Evolutionary conservation across 2,113 vertebrate genomes (phyloP).

Genomic region (Heloderma charlesbogerti): DNA sequence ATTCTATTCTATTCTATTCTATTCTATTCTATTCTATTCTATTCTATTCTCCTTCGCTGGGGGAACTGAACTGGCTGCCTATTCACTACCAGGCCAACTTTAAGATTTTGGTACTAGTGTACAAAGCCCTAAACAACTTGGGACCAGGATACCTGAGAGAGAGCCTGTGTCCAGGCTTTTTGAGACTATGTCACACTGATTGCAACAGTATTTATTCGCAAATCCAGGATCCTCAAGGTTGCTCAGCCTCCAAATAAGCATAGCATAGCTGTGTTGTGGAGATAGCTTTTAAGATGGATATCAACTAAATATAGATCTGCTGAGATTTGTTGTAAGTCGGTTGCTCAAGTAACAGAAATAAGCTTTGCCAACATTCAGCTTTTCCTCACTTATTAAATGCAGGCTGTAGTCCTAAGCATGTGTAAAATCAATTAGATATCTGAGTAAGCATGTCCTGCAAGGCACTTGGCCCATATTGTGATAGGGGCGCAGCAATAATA

Average conservation of each 20-base stretch:
- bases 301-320: not conserved
- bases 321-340: not conserved
- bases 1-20: too few species aligned
- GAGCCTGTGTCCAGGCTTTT: too few species aligned
- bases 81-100: too few species aligned
- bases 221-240: not conserved
- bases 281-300: not conserved
- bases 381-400: not conserved
- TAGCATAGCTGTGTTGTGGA: not conserved
- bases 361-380: not conserved
- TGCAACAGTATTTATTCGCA: not conserved
- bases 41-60: too few species aligned
- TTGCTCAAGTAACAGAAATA: conserved; percentile 1
- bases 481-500: not conserved
- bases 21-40: too few species aligned
- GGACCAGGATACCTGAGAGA: too few species aligned
- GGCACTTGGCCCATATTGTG: not conserved
- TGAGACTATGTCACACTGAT: not conserved
- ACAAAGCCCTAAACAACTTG: too few species aligned
- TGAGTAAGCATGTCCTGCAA: not conserved
- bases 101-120: too few species aligned
- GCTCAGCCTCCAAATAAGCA: not conserved
- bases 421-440: not conserved
- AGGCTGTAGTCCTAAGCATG: not conserved
- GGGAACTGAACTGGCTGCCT: too few species aligned